Base-by-base conservation (phyloP, 1,140 invertebrate species). In the Brachionus koreanus region DNA sequence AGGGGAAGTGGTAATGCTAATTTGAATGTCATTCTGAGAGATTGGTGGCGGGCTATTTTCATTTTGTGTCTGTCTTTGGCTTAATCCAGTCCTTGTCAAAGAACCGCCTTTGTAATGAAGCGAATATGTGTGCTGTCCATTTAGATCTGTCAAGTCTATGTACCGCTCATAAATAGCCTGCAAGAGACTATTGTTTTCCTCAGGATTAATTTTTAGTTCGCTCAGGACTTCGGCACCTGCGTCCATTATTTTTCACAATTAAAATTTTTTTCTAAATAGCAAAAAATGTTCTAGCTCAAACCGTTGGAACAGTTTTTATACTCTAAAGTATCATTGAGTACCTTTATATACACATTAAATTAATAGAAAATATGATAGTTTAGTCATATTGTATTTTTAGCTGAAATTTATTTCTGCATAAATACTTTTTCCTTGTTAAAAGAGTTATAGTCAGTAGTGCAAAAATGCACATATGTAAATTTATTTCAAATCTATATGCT, bases 111-210 rank as follows among this genome's bases (percentile, higher is more conserved):
- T 74, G 39, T 74, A 74, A 74, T 74, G 69, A 23, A 74, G 33
- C 0, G 69, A 74, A 46, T 74, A 74, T 46, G 69, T 46, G 42
- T 74, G 69, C n/a, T 46, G 42, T 13, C 69, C 69, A 74, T 74
- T 74, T n/a, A 74, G 39, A 39, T 74, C 69, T 3, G 12, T 16
- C 23, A 74, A 74, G 25, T 74, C 69, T 10, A 23, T 74, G 42
- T 74, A 74, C 5, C 69, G 39, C 39, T 74, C 69, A 39, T 74
- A 74, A 46, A 74, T 74, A 42, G 69, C 69, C 9, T 74, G 19
- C 19, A 74, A 46, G 9, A 74, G 25, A 29, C 69, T 74, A 3
- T 29, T 74, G 29, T 46, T 16, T 23, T 69, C 37, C 29, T 29
- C 1, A n/a, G n/a, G n/a, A n/a, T n/a, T n/a, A 69, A 39, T 7